Conservation (phyloP, 2,113 vertebrate genomes). For the Archilochus colubris region DNA sequence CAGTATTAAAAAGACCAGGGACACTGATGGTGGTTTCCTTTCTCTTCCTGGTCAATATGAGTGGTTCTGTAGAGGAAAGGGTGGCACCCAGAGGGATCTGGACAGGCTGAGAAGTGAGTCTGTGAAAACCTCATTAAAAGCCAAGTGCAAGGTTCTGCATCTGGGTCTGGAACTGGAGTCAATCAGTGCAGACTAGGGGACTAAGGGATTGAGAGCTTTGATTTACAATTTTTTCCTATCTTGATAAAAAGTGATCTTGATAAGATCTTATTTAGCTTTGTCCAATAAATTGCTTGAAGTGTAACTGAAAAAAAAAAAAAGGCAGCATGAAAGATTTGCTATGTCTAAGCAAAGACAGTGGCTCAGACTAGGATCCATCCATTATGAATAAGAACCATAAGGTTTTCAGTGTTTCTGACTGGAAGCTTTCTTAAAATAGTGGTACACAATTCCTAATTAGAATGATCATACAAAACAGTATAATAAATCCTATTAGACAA, state of each 20-base stretch:
- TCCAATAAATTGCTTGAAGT: background rate
- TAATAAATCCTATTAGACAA: slow-evolving; percentile 31
- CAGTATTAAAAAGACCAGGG: background rate
- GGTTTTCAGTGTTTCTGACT: background rate
- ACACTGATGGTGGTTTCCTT: background rate
- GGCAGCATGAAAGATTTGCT: background rate
- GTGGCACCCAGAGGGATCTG: background rate
- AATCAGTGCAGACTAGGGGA: background rate
- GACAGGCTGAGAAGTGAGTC: background rate
- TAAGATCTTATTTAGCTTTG: background rate
- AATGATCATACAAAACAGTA: slow-evolving; percentile 2
- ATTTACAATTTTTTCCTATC: background rate
- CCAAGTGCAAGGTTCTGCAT: background rate
- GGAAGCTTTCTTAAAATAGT: slow-evolving; percentile 10
- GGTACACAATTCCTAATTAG: background rate
- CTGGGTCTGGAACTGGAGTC: background rate
- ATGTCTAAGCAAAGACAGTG: background rate
- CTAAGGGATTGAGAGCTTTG: background rate
- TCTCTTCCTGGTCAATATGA: background rate
- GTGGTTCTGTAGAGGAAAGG: background rate
- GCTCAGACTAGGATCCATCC: background rate
- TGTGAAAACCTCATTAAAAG: background rate
- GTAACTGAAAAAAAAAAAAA: background rate
- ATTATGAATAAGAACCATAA: background rate
- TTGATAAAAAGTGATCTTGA: background rate